phyloP scores from a whole-genome alignment of 2,888 invertebrate species.

The Dysmachus trigonus region DNA sequence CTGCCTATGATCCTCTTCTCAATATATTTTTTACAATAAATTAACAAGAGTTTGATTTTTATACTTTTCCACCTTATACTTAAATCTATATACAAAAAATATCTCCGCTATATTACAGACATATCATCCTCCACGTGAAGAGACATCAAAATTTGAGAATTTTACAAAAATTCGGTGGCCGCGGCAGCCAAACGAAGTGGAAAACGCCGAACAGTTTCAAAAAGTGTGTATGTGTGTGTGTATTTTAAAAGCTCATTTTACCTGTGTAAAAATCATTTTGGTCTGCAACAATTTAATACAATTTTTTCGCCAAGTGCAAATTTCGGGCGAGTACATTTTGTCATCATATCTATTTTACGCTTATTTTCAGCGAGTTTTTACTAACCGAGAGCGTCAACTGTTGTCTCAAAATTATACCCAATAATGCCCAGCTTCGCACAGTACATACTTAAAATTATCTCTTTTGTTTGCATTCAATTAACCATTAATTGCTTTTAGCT shows the following conservation, averaged over 20 bases:
- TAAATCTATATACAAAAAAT: conserved; percentile 17
- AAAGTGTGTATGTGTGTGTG: not conserved
- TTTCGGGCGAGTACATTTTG: not conserved
- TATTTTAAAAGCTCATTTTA: not conserved
- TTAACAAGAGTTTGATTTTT: conserved; percentile 14
- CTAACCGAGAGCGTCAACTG: not conserved
- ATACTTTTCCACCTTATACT: conserved; percentile 1
- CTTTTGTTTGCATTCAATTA: conserved; percentile 1
- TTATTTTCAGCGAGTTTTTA: not conserved
- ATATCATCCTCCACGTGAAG: not conserved
- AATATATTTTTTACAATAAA: conserved; percentile 25
- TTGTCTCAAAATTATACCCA: not conserved
- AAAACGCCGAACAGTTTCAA: not conserved
- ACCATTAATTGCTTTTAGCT: not conserved
- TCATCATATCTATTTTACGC: not conserved
- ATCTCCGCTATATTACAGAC: not conserved
- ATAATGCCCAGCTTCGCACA: not conserved
- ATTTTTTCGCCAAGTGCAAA: not conserved
- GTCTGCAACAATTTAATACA: not conserved
- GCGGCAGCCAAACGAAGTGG: not conserved
- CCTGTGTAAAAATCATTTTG: not conserved
- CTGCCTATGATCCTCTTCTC: conserved; percentile 1
- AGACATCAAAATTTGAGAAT: not conserved
- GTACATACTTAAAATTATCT: not conserved
- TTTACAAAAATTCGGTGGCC: not conserved